Conservation (phyloP, 2,888 invertebrate species). For the Helobdella robusta region DNA sequence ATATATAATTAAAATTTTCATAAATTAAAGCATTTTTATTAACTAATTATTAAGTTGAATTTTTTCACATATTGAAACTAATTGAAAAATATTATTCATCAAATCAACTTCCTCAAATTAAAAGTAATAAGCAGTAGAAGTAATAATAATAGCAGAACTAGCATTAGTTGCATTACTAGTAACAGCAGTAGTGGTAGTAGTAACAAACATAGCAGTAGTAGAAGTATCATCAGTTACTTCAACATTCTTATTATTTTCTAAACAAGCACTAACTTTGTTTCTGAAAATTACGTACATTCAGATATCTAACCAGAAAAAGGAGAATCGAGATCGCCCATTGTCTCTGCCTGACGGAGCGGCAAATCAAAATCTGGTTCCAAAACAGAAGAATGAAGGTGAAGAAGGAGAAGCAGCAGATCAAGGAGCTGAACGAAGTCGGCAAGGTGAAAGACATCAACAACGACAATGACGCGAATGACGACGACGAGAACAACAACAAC, state of each 20-base stretch:
- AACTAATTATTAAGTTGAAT: no score
- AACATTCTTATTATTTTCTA: not conserved
- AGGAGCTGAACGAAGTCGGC: constrained; percentile 41
- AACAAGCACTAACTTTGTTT: no score
- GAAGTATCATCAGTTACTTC: not conserved
- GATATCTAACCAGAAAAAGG: constrained; percentile 89
- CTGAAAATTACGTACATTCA: constrained; percentile 46
- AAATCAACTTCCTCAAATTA: no score
- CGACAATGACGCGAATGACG: not conserved
- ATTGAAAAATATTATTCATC: no score
- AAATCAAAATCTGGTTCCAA: constrained; percentile 65
- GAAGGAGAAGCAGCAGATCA: constrained; percentile 44
- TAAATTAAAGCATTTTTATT: no score
- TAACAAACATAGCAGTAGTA: not conserved
- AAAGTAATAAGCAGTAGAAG: no score
- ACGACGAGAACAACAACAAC: constrained; percentile 13
- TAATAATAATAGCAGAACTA: no score
- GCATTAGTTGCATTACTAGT: no score
- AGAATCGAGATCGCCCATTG: constrained; percentile 94
- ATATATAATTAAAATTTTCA: no score
- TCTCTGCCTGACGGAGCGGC: constrained; percentile 86
- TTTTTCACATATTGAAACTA: no score
- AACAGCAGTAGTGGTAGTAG: not conserved
- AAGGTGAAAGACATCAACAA: constrained; percentile 15
- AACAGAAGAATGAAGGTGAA: constrained; percentile 97